Conservation (phyloP, 2,113 vertebrate species). For the Beaufortia kweichowensis region DNA sequence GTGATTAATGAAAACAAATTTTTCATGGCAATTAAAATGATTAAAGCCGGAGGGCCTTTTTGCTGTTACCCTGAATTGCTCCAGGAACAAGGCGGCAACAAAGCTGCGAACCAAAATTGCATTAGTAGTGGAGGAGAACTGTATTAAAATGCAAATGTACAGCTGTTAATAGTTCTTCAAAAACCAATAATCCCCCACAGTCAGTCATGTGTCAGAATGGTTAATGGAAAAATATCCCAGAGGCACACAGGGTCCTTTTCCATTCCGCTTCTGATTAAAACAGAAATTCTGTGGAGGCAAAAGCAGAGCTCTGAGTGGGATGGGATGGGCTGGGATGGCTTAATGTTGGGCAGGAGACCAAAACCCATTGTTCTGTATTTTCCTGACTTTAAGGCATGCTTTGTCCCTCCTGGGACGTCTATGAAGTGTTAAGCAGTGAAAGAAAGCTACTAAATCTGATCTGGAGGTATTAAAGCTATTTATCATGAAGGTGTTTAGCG, state of each 20-base stretch:
- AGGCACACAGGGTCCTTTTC: conserved; percentile 87
- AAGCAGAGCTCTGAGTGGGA: conserved; percentile 74
- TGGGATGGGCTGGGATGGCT: conserved; percentile 62
- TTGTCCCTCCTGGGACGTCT: conserved; percentile 52
- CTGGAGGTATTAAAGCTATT: conserved; percentile 57
- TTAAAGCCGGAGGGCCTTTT: conserved; percentile 71
- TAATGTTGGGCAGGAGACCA: conserved; percentile 60
- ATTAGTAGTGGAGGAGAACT: conserved; percentile 94
- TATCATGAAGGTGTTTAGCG: conserved; percentile 41
- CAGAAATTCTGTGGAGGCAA: conserved; percentile 85
- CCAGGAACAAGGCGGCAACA: conserved; percentile 88
- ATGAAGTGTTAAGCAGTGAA: conserved; percentile 49
- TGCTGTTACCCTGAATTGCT: conserved; percentile 80
- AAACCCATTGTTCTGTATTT: conserved; percentile 61
- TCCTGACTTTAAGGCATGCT: conserved; percentile 55
- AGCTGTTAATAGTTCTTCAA: conserved; percentile 99
- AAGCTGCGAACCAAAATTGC: conserved; percentile 94
- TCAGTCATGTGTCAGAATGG: conserved; percentile 99
- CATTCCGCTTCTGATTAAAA: conserved; percentile 97
- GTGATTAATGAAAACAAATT: conserved; percentile 76
- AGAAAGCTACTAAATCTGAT: conserved; percentile 55
- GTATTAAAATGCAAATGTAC: conserved; percentile 99
- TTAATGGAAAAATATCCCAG: conserved; percentile 99
- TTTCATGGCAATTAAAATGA: conserved; percentile 78
- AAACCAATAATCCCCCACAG: conserved; percentile 99